A percentile compares a stretch with the other conserved stretches of the same genome.
phyloP scores from a whole-genome alignment of 2,113 vertebrate genomes.

The Chauna torquata region DNA sequence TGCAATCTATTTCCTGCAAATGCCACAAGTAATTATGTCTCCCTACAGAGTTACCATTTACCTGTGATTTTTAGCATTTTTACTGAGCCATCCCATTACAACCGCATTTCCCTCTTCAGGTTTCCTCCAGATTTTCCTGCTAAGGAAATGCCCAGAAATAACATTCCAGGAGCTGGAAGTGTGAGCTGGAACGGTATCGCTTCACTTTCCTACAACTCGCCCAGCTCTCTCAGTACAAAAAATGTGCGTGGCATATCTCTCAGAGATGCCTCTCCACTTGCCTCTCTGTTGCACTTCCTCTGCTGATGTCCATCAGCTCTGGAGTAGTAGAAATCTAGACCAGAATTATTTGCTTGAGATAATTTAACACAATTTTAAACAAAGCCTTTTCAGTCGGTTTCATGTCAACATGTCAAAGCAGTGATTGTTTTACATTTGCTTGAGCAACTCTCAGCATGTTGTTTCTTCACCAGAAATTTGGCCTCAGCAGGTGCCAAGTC shows the following conservation, averaged over 20 bases:
- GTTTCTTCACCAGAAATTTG: slow-evolving; percentile 55
- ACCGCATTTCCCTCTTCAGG: background rate
- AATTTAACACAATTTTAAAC: background rate
- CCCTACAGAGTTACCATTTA: background rate
- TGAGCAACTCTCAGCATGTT: background rate
- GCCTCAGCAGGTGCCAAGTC: background rate
- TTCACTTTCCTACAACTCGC: background rate
- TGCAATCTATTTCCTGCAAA: background rate
- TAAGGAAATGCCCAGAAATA: background rate
- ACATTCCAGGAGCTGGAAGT: background rate
- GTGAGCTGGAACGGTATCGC: background rate
- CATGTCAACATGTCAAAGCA: background rate
- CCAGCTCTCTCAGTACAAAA: background rate
- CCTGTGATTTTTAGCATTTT: background rate
- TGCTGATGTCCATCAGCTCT: background rate
- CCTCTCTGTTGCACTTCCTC: background rate
- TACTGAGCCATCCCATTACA: background rate
- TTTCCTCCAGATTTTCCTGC: background rate
- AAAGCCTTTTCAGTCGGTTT: slow-evolving; percentile 9
- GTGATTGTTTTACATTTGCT: slow-evolving; percentile 38
- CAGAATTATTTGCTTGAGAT: background rate
- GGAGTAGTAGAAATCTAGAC: background rate
- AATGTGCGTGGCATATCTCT: rapidly evolving
- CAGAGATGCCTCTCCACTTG: background rate
- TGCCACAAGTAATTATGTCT: background rate